A percentile compares a stretch with the other conserved stretches of the same genome.
phyloP scores from a whole-genome alignment of 2,888 invertebrate genomes.

The Mesoligia furuncula region DNA sequence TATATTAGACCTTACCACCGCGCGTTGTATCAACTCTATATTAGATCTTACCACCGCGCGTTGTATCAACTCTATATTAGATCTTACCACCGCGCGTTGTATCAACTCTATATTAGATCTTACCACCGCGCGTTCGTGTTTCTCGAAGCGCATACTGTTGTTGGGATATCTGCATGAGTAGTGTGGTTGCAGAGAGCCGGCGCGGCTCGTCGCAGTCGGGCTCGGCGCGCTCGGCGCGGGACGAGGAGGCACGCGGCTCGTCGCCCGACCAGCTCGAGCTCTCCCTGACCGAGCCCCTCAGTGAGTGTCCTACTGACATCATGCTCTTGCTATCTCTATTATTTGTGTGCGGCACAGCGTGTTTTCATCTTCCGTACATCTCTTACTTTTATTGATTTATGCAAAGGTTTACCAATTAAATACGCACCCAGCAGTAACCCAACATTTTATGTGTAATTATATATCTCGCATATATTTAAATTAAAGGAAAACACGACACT shows the following conservation, averaged over 20 bases:
- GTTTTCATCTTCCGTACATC: not conserved
- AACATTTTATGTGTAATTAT: not conserved
- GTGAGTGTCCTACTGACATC: slow-evolving; percentile 57
- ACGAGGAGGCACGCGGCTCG: slow-evolving; percentile 64
- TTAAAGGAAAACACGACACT: not conserved
- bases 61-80: not conserved
- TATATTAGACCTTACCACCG: not conserved
- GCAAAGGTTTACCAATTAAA: not conserved
- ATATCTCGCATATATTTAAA: not conserved
- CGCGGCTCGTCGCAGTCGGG: slow-evolving; percentile 74
- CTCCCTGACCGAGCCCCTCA: slow-evolving; percentile 60
- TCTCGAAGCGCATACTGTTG: not conserved
- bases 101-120: not conserved
- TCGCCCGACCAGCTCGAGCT: slow-evolving; percentile 61
- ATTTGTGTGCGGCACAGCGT: not conserved
- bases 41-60: not conserved
- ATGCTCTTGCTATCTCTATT: too few species aligned
- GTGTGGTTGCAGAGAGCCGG: slow-evolving; percentile 63
- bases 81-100: not conserved
- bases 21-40: not conserved
- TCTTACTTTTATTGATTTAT: not conserved
- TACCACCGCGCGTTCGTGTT: not conserved
- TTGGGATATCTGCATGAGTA: not conserved
- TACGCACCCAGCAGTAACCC: not conserved
- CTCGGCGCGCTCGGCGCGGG: slow-evolving; percentile 68